Percentiles rank a stretch among this genome's conserved stretches.
phyloP scores from a whole-genome alignment of 2,113 vertebrate species.

The Sphyrna mokarran region DNA sequence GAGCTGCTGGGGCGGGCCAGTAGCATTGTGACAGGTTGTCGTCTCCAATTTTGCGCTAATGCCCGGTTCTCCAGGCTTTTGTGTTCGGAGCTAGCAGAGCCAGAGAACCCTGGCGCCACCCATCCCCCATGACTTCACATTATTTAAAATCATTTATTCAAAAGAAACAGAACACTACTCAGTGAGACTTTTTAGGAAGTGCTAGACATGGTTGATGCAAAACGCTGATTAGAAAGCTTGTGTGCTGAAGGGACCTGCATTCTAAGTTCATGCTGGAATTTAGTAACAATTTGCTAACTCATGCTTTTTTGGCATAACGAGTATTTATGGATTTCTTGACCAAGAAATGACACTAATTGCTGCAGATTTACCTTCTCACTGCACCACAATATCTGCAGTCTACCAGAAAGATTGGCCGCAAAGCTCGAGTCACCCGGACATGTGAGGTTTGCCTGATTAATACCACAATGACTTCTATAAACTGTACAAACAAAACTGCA shows the following conservation, averaged over 20 bases:
- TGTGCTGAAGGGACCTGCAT: background rate
- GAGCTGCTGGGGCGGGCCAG: no score
- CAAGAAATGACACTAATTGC: background rate
- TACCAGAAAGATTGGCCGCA: conserved; percentile 92
- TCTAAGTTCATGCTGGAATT: background rate
- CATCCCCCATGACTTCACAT: no score
- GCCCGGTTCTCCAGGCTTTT: no score
- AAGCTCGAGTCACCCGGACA: conserved; percentile 82
- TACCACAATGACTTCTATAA: conserved; percentile 90
- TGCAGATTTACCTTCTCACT: conserved; percentile 72
- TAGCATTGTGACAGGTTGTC: no score
- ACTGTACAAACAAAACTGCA: conserved; percentile 82
- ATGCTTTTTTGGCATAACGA: background rate
- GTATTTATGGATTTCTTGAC: background rate
- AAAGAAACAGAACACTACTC: background rate
- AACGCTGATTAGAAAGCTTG: background rate
- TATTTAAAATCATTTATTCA: conserved; percentile 4
- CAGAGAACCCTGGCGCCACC: no score
- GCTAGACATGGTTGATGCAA: background rate
- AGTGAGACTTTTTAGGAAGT: background rate
- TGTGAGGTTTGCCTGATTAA: conserved; percentile 89
- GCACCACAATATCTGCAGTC: conserved; percentile 95
- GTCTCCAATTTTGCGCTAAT: no score
- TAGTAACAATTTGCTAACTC: background rate
- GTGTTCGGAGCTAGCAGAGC: no score